Evolutionary conservation across 2,888 invertebrate genomes (phyloP).

Genomic region (Podabrus alpinus): DNA sequence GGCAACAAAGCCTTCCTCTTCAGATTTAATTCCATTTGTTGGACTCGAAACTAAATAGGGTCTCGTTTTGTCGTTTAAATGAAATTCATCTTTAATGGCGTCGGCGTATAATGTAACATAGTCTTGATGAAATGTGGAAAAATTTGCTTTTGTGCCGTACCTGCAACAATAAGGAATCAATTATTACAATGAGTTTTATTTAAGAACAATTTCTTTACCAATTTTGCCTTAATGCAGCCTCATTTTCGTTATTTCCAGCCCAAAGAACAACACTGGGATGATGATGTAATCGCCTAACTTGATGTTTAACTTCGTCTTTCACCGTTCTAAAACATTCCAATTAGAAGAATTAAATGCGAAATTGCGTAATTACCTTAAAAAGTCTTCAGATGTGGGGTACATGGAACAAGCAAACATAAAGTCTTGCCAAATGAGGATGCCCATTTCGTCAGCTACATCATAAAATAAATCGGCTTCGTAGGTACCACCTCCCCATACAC

Average conservation of each 20-base stretch:
- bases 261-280: constrained; percentile 88
- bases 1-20: constrained; percentile 77
- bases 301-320: constrained; percentile 75
- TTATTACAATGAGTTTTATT: neutral
- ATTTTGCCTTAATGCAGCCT: constrained; percentile 80
- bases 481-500: constrained; percentile 98
- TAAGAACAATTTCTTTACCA: constrained; percentile 65
- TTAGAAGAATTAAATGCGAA: too few species aligned
- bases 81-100: constrained; percentile 70
- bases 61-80: constrained; percentile 64
- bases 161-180: constrained; percentile 38
- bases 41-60: constrained; percentile 88
- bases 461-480: constrained; percentile 94
- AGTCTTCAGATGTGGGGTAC: constrained; percentile 80
- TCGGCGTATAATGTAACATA: constrained; percentile 83
- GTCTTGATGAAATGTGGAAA: constrained; percentile 61
- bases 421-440: constrained; percentile 97
- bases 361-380: constrained; percentile 61
- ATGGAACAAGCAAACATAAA: constrained; percentile 95
- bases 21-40: constrained; percentile 78
- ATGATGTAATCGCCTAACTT: constrained; percentile 78
- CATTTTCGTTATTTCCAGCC: constrained; percentile 98
- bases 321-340: constrained; percentile 63
- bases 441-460: constrained; percentile 80
- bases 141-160: constrained; percentile 55